Conservation (phyloP, 64 coral and sea anemone genomes). For the Acropora tenuis region DNA sequence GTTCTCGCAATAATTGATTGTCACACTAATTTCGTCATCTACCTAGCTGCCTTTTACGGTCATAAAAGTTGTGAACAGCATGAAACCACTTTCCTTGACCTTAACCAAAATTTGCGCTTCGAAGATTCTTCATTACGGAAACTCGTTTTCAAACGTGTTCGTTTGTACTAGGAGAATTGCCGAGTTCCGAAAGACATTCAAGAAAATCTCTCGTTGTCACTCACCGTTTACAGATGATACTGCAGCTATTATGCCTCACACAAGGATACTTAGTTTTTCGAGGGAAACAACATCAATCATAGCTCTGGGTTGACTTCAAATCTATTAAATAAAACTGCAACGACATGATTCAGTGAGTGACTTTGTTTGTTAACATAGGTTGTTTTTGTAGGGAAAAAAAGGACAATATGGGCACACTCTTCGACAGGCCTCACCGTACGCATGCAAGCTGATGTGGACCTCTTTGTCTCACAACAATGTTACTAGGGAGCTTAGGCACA, state of each 20-base stretch:
- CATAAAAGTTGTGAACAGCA: slow-evolving; percentile 24
- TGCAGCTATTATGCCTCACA: background rate
- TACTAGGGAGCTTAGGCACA: too few relatives aligned
- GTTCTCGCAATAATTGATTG: slow-evolving; percentile 28
- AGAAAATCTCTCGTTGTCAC: background rate
- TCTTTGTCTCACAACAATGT: too few relatives aligned
- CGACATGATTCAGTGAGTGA: background rate
- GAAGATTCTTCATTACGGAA: slow-evolving; percentile 64
- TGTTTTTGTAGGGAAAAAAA: too few relatives aligned
- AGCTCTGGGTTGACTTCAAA: background rate
- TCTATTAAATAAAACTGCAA: background rate
- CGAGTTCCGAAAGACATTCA: slow-evolving; percentile 21
- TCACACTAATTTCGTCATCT: slow-evolving; percentile 40
- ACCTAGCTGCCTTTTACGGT: slow-evolving; percentile 57
- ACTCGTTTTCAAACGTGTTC: slow-evolving; percentile 56
- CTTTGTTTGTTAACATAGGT: background rate
- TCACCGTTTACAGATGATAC: background rate
- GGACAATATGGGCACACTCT: too few relatives aligned
- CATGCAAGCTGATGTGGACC: too few relatives aligned
- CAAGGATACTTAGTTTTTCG: background rate
- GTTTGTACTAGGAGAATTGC: slow-evolving; percentile 49
- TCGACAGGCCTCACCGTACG: too few relatives aligned
- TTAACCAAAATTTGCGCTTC: slow-evolving; percentile 1
- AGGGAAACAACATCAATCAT: background rate
- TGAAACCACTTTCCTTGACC: slow-evolving; percentile 3